Evolutionary conservation across 2,113 vertebrate genomes (phyloP).

Genomic region (Zosterops hypoxanthus): DNA sequence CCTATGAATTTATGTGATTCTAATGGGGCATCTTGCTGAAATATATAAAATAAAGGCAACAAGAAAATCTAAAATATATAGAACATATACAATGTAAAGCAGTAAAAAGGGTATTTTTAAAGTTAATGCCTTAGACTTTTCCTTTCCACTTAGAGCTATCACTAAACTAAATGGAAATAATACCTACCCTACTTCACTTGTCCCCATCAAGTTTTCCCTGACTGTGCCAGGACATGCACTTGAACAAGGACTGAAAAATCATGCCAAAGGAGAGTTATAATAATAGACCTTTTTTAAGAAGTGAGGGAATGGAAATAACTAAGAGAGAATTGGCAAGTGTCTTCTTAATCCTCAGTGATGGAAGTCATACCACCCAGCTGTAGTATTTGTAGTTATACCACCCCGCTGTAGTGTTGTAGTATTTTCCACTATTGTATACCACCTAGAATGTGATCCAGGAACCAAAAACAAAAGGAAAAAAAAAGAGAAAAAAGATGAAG

Average conservation of each 20-base stretch:
- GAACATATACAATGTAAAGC: background rate
- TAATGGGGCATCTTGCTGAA: background rate
- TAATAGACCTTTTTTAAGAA: background rate
- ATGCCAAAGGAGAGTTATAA: background rate
- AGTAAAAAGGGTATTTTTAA: background rate
- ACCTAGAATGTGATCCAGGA: background rate
- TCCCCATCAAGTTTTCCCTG: background rate
- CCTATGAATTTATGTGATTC: background rate
- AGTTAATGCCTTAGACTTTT: background rate
- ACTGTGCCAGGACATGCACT: background rate
- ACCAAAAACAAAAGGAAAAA: background rate
- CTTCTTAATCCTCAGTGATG: background rate
- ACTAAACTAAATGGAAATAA: background rate
- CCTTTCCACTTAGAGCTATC: background rate
- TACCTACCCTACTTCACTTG: background rate
- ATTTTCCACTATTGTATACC: too few relatives aligned
- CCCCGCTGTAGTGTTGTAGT: too few relatives aligned
- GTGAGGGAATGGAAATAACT: background rate
- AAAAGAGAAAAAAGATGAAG: background rate
- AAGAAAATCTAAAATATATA: background rate
- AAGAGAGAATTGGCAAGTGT: background rate
- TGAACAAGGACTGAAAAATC: background rate
- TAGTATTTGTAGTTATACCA: background rate
- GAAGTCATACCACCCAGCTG: background rate
- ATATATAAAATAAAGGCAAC: background rate